Conservation (phyloP, 1,140 invertebrate species). For the Anoplolepis gracilipes region DNA sequence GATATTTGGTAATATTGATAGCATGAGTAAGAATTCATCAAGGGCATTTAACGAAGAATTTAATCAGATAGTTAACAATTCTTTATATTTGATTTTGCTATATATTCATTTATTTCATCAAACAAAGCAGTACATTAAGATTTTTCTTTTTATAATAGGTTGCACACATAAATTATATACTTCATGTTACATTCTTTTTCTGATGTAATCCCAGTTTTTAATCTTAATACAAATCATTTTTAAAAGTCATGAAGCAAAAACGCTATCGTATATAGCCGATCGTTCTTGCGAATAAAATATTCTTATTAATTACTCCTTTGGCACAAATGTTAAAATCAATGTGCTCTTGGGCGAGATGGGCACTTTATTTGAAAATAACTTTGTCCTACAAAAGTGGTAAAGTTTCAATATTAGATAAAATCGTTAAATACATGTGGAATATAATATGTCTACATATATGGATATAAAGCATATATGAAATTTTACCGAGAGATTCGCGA, state of each 20-base stretch:
- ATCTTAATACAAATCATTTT: neutral
- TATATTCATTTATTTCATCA: neutral
- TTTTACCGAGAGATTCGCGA: neutral
- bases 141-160: neutral
- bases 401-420: constrained; percentile 27
- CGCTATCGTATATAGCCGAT: constrained; percentile 21
- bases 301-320: constrained; percentile 64
- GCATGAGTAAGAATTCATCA: too few relatives aligned
- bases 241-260: constrained; percentile 22
- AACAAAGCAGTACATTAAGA: neutral
- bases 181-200: neutral
- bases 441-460: neutral
- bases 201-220: neutral
- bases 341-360: constrained; percentile 80
- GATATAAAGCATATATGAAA: neutral
- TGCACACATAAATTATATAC: neutral
- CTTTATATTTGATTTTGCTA: constrained; percentile 7
- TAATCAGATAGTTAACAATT: neutral
- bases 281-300: constrained; percentile 12
- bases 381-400: constrained; percentile 73
- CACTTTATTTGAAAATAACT: constrained; percentile 75
- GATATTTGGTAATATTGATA: too few relatives aligned
- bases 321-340: constrained; percentile 80
- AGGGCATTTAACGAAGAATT: too few relatives aligned
- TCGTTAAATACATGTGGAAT: neutral